Evolutionary conservation across 2,888 invertebrate species (phyloP).

Genomic region (Clusia tigrina): DNA sequence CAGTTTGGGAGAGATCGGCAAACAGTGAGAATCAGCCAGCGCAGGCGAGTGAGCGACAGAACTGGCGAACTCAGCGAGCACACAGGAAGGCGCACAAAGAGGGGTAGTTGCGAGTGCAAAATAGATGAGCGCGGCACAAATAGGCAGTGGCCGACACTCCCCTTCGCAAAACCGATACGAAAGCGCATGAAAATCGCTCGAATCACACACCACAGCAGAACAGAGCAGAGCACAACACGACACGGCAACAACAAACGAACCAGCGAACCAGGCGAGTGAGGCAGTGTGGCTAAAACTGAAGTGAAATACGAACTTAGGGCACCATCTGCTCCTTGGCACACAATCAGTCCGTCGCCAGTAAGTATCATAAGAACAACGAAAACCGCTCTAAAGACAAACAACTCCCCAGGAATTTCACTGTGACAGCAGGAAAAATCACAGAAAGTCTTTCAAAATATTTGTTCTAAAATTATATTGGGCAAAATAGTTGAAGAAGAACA

Average conservation of each 20-base stretch:
- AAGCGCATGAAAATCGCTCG: no score
- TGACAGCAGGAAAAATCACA: no score
- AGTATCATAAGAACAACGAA: conserved; percentile 35
- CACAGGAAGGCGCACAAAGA: no score
- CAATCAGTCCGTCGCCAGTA: conserved; percentile 58
- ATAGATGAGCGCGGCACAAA: no score
- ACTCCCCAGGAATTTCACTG: not conserved
- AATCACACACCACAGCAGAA: no score
- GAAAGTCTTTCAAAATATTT: not conserved
- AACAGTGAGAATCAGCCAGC: no score
- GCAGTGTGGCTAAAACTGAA: not conserved
- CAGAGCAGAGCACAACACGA: not conserved
- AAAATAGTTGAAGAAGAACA: not conserved
- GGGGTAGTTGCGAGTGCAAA: no score
- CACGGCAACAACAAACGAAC: not conserved
- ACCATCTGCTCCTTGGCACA: conserved; percentile 59
- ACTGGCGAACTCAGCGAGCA: no score
- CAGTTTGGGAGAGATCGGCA: no score
- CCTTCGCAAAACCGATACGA: no score
- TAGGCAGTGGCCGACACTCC: no score
- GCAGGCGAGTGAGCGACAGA: no score
- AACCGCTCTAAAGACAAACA: not conserved
- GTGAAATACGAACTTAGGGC: not conserved
- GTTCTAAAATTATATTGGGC: not conserved
- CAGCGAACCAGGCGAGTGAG: not conserved